Conservation (phyloP, 2,113 vertebrate species). For the Pomatorhinus ruficollis region DNA sequence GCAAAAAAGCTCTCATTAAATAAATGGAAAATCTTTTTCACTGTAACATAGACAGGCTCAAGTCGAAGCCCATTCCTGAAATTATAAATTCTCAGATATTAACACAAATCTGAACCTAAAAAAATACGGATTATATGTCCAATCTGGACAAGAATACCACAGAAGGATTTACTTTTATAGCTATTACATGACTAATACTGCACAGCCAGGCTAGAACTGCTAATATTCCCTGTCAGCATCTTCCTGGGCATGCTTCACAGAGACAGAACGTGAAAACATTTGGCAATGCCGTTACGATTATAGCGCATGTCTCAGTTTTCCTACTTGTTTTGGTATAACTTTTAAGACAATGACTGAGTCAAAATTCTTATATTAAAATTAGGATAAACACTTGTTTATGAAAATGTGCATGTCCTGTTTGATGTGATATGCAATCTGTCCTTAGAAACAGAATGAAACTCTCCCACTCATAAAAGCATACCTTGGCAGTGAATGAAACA, state of each 20-base stretch:
- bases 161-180: background rate
- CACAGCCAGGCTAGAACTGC: background rate
- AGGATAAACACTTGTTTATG: background rate
- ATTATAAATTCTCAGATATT: background rate
- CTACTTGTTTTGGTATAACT: background rate
- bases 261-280: background rate
- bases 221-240: background rate
- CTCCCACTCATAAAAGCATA: slow-evolving; percentile 25
- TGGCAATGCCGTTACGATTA: background rate
- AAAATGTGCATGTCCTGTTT: background rate
- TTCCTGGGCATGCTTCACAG: background rate
- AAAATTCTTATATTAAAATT: background rate
- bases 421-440: background rate
- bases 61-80: background rate
- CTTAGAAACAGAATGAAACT: background rate
- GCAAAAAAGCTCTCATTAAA: background rate
- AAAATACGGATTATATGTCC: background rate
- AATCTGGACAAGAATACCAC: background rate
- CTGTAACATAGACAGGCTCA: background rate
- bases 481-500: slow-evolving; percentile 25
- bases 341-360: background rate
- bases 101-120: background rate
- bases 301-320: background rate
- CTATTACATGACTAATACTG: background rate
- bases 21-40: background rate